Evolutionary conservation across 2,113 vertebrate genomes (phyloP).

Genomic region (Mus pahari): DNA sequence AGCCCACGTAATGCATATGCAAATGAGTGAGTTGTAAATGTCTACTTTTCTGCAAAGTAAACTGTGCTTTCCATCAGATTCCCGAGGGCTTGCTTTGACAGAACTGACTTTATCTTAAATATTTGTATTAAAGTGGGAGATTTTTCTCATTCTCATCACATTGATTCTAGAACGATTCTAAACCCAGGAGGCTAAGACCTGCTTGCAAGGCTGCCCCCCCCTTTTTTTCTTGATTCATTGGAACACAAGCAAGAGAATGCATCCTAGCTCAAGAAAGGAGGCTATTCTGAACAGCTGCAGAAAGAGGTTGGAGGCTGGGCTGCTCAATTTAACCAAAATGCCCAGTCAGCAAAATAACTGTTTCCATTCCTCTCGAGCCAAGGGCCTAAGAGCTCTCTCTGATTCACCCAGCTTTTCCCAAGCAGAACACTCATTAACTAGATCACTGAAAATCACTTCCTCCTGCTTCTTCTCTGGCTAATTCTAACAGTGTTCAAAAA

Average conservation of each 20-base stretch:
- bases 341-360: constrained; percentile 35
- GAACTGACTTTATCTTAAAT: constrained; percentile 8
- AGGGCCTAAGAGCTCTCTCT: constrained; percentile 14
- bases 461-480: constrained; percentile 52
- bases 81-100: neutral
- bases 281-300: neutral
- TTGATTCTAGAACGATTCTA: neutral
- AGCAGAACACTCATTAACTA: constrained; percentile 44
- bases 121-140: neutral
- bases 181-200: neutral
- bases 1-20: neutral
- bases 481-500: constrained; percentile 34
- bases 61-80: constrained; percentile 53
- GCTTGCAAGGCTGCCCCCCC: neutral
- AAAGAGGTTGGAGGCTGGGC: neutral
- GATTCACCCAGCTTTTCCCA: constrained; percentile 31
- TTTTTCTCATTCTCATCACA: neutral
- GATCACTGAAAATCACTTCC: constrained; percentile 15
- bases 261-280: neutral
- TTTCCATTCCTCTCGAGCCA: constrained; percentile 21
- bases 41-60: constrained; percentile 44
- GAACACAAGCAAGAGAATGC: constrained; percentile 16
- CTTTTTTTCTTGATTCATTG: constrained; percentile 20
- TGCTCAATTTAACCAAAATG: constrained; percentile 15
- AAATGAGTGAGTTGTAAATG: constrained; percentile 21